Base-by-base conservation (phyloP, 2,797 vertebrate species). In the Fundulus diaphanus region DNA sequence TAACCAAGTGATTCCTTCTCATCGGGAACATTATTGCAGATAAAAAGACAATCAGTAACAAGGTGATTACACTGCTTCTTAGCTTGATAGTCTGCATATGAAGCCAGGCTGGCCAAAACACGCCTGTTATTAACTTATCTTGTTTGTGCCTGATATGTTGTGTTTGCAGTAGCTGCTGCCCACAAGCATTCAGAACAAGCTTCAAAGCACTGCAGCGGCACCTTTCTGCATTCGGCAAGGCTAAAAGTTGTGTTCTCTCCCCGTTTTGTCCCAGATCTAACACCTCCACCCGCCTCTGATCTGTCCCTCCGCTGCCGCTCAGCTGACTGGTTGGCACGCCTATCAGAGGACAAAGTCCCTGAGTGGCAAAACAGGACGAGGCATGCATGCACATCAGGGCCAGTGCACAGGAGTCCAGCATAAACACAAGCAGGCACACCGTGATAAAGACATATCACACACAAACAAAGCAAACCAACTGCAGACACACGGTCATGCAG, bases 321-420 rank as follows among this genome's bases (percentile, higher is more conserved):
- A 93, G 92, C 92, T 95, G 93, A 95, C 90, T 84, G 86, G 86
- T 84, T 90, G 90, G 89, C 92, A 91, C 90, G 88, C 90, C 87
- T 92, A 87, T 80, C 74, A 80, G 70, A 83, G 93, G 88, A 85
- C 92, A 94, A 94, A 93, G 93, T 93, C 87, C 89, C 82, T 0
- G 68, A 75, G 77, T 77, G 77, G 73, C 74, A 72, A 80, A 85
- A 85, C 71, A 82, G 33, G 35, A 85, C 83, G 81, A 84, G 12
- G 42, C 75, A 48, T 72, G 70, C 84, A 81, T 44, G 77, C 51
- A 69, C 76, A 81, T 49, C 24, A 3, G 42, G 59, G 72, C 48
- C 57, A 24, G 77, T 57, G 82, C 80, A 73, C 79, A 70, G 80
- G 51, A 88, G 89, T 88, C 79, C 44, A 35, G 54, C 77, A 78